Conservation (phyloP, 2,113 vertebrate genomes). For the Crocuta crocuta region DNA sequence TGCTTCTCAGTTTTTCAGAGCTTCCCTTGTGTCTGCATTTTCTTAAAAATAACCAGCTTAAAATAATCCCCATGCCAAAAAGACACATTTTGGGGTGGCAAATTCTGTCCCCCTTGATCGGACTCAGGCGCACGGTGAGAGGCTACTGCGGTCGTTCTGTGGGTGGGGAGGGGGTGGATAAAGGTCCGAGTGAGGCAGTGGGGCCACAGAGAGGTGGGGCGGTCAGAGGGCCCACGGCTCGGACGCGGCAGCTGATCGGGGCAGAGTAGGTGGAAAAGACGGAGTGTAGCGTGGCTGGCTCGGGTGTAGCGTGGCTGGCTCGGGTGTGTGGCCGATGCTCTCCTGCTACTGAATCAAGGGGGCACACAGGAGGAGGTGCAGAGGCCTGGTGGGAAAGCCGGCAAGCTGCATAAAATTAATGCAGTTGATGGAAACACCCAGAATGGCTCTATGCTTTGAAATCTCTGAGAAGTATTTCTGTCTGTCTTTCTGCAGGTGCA, state of each 20-base stretch:
- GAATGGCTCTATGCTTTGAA: not conserved
- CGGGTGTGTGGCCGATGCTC: rapidly evolving
- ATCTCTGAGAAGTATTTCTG: not conserved
- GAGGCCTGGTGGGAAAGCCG: not conserved
- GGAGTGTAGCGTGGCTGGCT: not conserved
- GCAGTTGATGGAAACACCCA: not conserved
- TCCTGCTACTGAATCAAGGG: not conserved
- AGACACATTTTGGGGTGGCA: not conserved
- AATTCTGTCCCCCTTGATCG: not conserved
- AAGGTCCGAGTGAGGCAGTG: not conserved
- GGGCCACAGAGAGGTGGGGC: not conserved
- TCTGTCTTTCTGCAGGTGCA: not conserved
- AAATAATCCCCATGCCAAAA: not conserved
- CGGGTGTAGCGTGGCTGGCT: not conserved
- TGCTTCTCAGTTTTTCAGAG: not conserved
- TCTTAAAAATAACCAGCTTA: not conserved
- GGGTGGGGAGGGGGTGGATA: no score
- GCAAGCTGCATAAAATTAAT: not conserved
- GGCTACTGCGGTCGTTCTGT: rapidly evolving
- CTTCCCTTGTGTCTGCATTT: not conserved
- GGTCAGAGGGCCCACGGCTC: rapidly evolving
- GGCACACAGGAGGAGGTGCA: not conserved
- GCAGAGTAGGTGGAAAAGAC: not conserved
- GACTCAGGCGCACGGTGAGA: rapidly evolving
- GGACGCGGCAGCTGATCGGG: rapidly evolving